Evolutionary conservation across 2,888 invertebrate genomes (phyloP), one percentile per base, ranked within the genome.

Genomic region (Tridacna gigas): DNA sequence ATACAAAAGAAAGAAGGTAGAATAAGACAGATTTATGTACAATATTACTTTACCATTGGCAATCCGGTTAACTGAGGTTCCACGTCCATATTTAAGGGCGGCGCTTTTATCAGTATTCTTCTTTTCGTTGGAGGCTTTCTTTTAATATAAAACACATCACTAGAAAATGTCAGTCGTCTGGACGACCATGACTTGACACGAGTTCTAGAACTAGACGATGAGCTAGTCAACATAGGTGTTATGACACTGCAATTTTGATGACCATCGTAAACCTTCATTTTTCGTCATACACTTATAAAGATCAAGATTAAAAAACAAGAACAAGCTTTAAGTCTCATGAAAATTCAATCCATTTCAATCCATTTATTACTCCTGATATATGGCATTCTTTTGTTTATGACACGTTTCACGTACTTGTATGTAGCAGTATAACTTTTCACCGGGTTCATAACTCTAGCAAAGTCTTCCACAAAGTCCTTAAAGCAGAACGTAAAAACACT

Each of bases 81-180:
- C n/a, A 74, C 37, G 5, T 81, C 79, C 15, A 51, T 9, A 13
- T 61, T 45, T 4, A 77, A 15, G 12, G 69, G 63, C n/a, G 79
- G 81, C 48, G 56, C 26, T 25, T 67, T 51, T 47, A 45, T 60
- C 48, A 77, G 37, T 25, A 67, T 51, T 56, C 78, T 56, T 63
- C 86, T 65, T 65, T 77, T 78, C 15, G 76, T 77, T 18, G 86
- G 83, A 48, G 83, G 86, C 74, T 77, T 80, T 22, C 77, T 75
- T 47, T 63, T 76, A 20, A 86, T 86, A 15, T 61, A 74, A 18
- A 86, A 66, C 37, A 83, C 78, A n/a, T 86, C 86, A 22, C 80
- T 81, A n/a, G 74, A 79, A 51, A 73, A 37, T 7, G 51, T 47
- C 25, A 81, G 60, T 20, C 80, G 77, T 61, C 76, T 71, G 51